A percentile compares a stretch with the other conserved stretches of the same genome.
These are phyloP conservation scores for Larimichthys polyactis DNA, from an alignment of 2,113 vertebrate species.

Conservation along the genomic window DNA sequence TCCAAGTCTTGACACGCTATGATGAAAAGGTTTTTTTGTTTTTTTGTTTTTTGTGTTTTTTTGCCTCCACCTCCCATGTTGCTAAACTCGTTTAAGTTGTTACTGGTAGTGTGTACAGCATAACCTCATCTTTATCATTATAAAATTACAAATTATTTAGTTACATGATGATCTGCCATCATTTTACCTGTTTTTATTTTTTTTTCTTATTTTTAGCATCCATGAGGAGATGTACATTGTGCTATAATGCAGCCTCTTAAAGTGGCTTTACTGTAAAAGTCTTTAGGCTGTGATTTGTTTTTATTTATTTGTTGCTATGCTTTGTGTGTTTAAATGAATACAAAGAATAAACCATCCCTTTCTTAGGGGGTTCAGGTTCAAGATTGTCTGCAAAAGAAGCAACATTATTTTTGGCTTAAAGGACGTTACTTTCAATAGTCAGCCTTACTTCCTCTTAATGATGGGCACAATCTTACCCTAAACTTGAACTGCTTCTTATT, in stretches of 20 bases:
- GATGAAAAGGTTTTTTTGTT: constrained; percentile 67
- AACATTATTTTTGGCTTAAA: background rate
- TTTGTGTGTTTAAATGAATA: background rate
- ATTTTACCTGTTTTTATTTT: background rate
- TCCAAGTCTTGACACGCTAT: constrained; percentile 72
- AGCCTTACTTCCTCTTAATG: background rate
- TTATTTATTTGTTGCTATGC: background rate
- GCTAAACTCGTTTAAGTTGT: constrained; percentile 59
- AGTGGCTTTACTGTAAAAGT: background rate
- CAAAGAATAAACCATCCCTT: background rate
- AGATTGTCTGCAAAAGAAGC: background rate
- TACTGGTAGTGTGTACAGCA: constrained; percentile 38
- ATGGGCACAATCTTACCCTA: background rate
- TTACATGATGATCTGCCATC: constrained; percentile 12
- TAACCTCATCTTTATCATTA: constrained; percentile 28
- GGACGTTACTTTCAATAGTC: background rate
- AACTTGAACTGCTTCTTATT: background rate
- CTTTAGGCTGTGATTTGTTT: background rate
- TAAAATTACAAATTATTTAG: constrained; percentile 20
- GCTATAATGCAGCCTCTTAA: background rate
- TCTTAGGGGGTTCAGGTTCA: background rate
- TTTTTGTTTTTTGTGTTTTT: background rate
- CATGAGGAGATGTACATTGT: background rate
- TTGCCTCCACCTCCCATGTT: constrained; percentile 21
- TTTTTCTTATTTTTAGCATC: background rate